These are phyloP conservation scores for Drosophila bipectinata DNA, from an alignment of 1,140 invertebrate genomes.

Conservation along the genomic window DNA sequence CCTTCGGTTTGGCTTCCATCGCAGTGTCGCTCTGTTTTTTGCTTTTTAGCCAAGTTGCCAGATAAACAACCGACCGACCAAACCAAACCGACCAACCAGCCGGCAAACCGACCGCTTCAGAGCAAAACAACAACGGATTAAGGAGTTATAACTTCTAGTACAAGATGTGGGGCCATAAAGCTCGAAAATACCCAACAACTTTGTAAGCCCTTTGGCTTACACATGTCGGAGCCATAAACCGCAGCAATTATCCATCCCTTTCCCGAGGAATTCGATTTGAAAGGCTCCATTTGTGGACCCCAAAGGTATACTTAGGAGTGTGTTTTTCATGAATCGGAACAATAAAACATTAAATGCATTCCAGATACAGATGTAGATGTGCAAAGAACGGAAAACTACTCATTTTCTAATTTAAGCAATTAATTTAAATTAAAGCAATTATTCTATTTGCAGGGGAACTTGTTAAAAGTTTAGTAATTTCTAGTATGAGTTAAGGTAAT, in stretches of 20 bases:
- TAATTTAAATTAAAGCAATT: constrained; percentile 6
- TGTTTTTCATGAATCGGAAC: constrained; percentile 4
- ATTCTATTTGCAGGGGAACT: background rate
- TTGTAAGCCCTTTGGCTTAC: constrained; percentile 39
- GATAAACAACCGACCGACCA: constrained; percentile 23
- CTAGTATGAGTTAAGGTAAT: background rate
- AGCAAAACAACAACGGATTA: constrained; percentile 42
- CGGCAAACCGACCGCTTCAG: constrained; percentile 5
- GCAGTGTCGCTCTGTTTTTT: constrained; percentile 1
- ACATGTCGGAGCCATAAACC: constrained; percentile 37
- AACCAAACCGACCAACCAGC: background rate
- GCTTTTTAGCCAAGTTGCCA: constrained; percentile 29
- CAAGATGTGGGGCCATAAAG: constrained; percentile 37
- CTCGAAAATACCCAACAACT: constrained; percentile 15
- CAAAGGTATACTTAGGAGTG: constrained; percentile 2
- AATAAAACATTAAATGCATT: constrained; percentile 4
- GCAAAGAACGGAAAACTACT: constrained; percentile 1
- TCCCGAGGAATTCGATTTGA: constrained; percentile 7
- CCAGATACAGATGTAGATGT: background rate
- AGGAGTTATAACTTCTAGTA: constrained; percentile 34
- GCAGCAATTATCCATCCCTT: constrained; percentile 18
- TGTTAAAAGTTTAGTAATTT: background rate
- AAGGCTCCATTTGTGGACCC: constrained; percentile 12
- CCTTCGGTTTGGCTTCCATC: constrained; percentile 9
- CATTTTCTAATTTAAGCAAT: constrained; percentile 24